A percentile compares a stretch with the other conserved stretches of the same genome.
phyloP scores from a whole-genome alignment of 1,140 invertebrate genomes.

The Eupristina koningsbergeri region DNA sequence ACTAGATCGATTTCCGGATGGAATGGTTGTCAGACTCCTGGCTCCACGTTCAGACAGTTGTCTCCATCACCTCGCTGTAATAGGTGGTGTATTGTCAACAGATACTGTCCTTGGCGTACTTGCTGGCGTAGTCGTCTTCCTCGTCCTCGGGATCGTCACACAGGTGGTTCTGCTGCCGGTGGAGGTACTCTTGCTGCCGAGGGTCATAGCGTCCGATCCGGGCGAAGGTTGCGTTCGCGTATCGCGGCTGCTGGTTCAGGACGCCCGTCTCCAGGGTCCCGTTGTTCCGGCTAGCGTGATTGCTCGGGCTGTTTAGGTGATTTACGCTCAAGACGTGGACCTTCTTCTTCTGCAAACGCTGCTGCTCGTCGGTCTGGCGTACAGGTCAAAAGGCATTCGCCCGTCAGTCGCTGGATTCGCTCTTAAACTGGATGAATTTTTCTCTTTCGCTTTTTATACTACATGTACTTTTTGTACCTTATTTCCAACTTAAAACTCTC shows the following conservation, averaged over 20 bases:
- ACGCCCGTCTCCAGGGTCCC: conserved; percentile 6
- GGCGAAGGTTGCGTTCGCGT: conserved; percentile 41
- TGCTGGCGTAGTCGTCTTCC: conserved; percentile 20
- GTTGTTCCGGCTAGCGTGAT: conserved; percentile 22
- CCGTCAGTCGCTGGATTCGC: neutral
- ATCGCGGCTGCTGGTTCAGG: conserved; percentile 31
- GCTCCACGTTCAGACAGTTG: conserved; percentile 77
- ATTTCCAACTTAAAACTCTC: too few species aligned
- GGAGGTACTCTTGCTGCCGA: neutral
- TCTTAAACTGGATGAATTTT: too few species aligned
- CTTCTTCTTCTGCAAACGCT: conserved; percentile 48
- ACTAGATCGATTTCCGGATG: neutral
- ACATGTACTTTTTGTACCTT: too few species aligned
- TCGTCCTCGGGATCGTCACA: conserved; percentile 62
- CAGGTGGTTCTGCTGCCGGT: conserved; percentile 52
- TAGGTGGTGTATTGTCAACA: conserved; percentile 81
- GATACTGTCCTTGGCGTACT: conserved; percentile 77
- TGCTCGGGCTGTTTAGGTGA: conserved; percentile 39
- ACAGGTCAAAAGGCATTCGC: neutral
- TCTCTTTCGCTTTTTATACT: too few species aligned
- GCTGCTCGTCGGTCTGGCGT: conserved; percentile 56
- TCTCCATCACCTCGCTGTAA: conserved; percentile 73
- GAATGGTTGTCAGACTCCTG: too few species aligned
- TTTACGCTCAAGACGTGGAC: conserved; percentile 48
- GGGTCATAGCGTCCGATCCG: conserved; percentile 40